These are phyloP conservation scores for Neodontobutis hainanensis DNA, from an alignment of 2,113 vertebrate genomes.

Conservation along the genomic window DNA sequence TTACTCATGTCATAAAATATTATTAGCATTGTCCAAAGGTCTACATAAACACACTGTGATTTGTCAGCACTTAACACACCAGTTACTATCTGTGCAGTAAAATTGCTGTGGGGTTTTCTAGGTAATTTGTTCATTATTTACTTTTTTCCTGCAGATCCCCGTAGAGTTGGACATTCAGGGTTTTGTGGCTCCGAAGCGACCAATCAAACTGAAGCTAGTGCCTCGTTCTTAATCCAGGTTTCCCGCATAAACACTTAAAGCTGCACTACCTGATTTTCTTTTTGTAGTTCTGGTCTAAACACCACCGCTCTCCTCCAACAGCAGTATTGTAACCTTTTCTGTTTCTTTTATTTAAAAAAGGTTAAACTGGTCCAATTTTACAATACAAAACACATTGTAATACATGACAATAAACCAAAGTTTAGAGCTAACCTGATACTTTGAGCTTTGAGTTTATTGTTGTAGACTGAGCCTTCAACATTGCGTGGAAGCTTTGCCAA, in stretches of 20 bases:
- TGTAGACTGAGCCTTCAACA: too few relatives aligned
- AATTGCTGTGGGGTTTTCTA: neutral
- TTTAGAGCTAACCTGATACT: too few relatives aligned
- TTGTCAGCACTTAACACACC: neutral
- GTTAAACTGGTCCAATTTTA: too few relatives aligned
- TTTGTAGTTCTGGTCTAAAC: too few relatives aligned
- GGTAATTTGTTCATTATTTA: neutral
- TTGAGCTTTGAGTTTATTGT: too few relatives aligned
- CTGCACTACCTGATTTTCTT: too few relatives aligned
- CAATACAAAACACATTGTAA: too few relatives aligned
- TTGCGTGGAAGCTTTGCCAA: too few relatives aligned
- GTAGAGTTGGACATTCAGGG: constrained; percentile 70
- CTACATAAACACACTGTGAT: neutral
- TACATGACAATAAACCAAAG: too few relatives aligned
- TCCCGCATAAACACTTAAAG: neutral
- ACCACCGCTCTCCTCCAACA: too few relatives aligned
- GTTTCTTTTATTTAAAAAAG: too few relatives aligned
- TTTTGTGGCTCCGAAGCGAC: constrained; percentile 74
- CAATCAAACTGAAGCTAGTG: constrained; percentile 79
- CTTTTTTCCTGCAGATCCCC: constrained; percentile 68
- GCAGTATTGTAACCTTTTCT: too few relatives aligned
- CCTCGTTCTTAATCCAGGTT: constrained; percentile 49
- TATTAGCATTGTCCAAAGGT: constrained; percentile 10
- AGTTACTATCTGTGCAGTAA: neutral
- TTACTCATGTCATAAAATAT: constrained; percentile 20